Evolutionary conservation across 1,140 invertebrate species (phyloP).

Genomic region (Zaprionus ghesquierei): DNA sequence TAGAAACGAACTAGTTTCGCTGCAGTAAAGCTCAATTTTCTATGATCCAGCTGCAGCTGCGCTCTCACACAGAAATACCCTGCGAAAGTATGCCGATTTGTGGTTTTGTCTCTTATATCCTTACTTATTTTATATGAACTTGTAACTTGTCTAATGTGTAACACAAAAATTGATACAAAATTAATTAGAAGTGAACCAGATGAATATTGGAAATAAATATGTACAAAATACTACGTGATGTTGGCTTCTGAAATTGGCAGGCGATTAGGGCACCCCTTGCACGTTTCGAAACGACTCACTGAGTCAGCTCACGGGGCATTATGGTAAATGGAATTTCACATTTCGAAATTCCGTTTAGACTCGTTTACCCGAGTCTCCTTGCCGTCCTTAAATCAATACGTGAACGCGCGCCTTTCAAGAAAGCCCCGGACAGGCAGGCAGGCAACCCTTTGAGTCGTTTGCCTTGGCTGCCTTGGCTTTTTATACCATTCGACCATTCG

Average conservation of each 20-base stretch:
- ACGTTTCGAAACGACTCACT: no score
- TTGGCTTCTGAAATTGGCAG: no score
- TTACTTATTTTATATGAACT: background rate
- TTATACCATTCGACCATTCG: no score
- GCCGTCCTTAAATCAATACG: slow-evolving; percentile 36
- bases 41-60: background rate
- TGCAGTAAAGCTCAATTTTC: background rate
- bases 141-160: no score
- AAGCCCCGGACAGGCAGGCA: background rate
- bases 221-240: no score
- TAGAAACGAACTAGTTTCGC: background rate
- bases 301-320: no score
- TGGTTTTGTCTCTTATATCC: background rate
- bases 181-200: background rate
- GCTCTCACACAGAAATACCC: background rate
- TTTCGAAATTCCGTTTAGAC: slow-evolving; percentile 15
- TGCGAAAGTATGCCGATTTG: background rate
- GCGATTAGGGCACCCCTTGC: no score
- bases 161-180: no score
- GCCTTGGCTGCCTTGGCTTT: slow-evolving; percentile 52
- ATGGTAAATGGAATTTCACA: slow-evolving; percentile 30
- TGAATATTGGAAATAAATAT: no score
- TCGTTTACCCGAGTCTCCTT: slow-evolving; percentile 4
- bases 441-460: slow-evolving; percentile 22
- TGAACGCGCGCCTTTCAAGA: slow-evolving; percentile 13